These are phyloP conservation scores for Syrmaticus mikado DNA, from an alignment of 2,113 vertebrate species.

Conservation along the genomic window DNA sequence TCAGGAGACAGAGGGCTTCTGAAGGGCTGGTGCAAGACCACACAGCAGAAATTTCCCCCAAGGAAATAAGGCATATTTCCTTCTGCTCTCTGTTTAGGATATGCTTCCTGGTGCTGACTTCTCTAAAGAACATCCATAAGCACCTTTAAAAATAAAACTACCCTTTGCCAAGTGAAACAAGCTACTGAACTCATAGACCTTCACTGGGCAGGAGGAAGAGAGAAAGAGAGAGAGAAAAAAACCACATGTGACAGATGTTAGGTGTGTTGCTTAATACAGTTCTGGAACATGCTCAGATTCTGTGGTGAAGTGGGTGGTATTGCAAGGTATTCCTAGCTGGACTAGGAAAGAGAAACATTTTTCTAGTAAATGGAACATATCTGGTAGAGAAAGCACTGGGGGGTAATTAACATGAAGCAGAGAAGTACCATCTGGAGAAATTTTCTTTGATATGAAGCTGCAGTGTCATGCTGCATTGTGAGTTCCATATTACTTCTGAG, in stretches of 20 bases:
- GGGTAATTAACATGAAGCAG: not conserved
- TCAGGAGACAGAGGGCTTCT: not conserved
- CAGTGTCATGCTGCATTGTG: fast-evolving
- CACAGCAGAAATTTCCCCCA: not conserved
- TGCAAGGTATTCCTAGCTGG: not conserved
- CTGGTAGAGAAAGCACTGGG: not conserved
- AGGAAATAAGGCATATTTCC: not conserved
- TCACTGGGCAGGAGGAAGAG: not conserved
- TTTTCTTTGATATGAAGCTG: not conserved
- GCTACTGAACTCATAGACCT: not conserved
- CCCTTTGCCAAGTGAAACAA: not conserved
- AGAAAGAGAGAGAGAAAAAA: not conserved
- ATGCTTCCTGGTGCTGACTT: not conserved
- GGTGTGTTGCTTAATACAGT: not conserved
- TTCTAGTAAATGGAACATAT: not conserved
- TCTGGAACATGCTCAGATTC: slow-evolving; percentile 28
- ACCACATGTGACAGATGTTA: not conserved
- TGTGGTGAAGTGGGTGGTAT: not conserved
- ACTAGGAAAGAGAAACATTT: slow-evolving; percentile 9
- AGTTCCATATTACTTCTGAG: not conserved
- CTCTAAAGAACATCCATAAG: not conserved
- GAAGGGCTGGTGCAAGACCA: not conserved
- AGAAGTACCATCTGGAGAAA: not conserved
- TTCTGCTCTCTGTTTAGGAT: not conserved
- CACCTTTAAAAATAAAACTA: not conserved